Percentiles rank a stretch among this genome's conserved stretches.
Conservation (phyloP, 1,140 invertebrate genomes). For the Meloidogyne exigua region DNA sequence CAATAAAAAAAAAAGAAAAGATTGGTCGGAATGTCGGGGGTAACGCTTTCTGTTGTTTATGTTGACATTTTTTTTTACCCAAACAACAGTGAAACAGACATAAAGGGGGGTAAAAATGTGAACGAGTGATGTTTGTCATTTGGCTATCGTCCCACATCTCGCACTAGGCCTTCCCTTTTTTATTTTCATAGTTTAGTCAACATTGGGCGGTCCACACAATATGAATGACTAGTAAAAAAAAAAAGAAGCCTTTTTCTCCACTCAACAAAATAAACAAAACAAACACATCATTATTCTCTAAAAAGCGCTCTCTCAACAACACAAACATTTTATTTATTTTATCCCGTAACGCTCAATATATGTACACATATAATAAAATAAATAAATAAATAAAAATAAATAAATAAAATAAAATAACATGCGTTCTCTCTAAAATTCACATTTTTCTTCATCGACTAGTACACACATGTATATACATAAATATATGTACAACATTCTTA, state of each 20-base stretch:
- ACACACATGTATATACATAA: too few relatives aligned
- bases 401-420: too few relatives aligned
- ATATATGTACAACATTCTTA: too few relatives aligned
- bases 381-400: too few relatives aligned
- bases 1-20: conserved; percentile 7
- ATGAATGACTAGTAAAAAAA: background rate
- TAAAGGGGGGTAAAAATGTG: background rate
- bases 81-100: background rate
- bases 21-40: background rate
- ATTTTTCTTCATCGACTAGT: too few relatives aligned
- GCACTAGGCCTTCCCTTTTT: background rate
- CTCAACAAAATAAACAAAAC: background rate
- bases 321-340: background rate
- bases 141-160: conserved; percentile 1
- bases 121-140: background rate
- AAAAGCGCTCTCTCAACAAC: background rate
- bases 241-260: background rate
- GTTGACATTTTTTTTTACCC: background rate
- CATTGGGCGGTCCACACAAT: background rate
- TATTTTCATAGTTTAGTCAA: background rate
- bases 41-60: background rate
- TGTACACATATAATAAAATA: background rate
- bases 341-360: background rate
- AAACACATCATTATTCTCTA: background rate
- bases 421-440: too few relatives aligned